These are phyloP conservation scores for Malaclemys terrapin DNA, from an alignment of 2,113 vertebrate species.

Conservation along the genomic window DNA sequence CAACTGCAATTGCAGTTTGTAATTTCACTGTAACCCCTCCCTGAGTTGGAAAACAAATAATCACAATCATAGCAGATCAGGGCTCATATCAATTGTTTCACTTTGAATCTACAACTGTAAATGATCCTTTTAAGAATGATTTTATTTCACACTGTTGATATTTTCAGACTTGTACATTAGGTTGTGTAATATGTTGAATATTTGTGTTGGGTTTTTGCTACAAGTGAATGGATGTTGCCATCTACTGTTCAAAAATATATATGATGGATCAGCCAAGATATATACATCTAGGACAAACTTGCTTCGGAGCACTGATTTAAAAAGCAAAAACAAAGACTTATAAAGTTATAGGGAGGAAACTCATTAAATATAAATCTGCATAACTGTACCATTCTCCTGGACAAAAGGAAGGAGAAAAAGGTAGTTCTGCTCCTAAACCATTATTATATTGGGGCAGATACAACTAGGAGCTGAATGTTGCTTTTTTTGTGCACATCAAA, in stretches of 20 bases:
- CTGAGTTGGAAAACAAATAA: background rate
- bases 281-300: background rate
- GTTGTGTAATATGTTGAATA: accelerated
- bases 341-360: background rate
- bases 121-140: background rate
- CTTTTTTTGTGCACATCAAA: accelerated
- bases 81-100: background rate
- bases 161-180: background rate
- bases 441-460: background rate
- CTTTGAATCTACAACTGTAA: background rate
- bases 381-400: background rate
- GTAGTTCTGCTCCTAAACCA: background rate
- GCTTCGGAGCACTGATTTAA: background rate
- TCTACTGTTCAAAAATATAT: constrained; percentile 73
- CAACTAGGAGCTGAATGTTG: background rate
- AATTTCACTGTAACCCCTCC: background rate
- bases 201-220: background rate
- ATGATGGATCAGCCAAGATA: background rate
- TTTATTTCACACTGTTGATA: background rate
- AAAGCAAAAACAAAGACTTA: background rate
- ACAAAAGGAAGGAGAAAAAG: background rate
- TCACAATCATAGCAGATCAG: background rate
- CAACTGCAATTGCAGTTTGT: background rate
- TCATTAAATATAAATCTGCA: background rate
- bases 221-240: constrained; percentile 78